Evolutionary conservation across 1,140 invertebrate species (phyloP).

Genomic region (Bemisia tabaci): DNA sequence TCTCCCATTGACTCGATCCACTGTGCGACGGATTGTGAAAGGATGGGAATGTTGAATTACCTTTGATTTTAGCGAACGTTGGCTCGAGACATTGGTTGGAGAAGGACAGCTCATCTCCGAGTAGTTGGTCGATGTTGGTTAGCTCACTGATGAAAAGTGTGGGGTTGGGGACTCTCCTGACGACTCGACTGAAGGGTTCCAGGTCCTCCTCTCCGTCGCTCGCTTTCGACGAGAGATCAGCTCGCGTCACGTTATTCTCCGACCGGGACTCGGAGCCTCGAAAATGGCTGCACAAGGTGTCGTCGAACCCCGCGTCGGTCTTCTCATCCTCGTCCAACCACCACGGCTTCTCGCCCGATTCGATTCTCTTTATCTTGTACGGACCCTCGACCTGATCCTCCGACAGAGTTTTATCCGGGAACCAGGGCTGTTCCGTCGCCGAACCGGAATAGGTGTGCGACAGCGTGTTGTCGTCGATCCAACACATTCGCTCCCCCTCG

Average conservation of each 20-base stretch:
- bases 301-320: not conserved
- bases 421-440: not conserved
- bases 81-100: too few relatives aligned
- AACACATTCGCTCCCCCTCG: not conserved
- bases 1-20: too few relatives aligned
- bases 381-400: not conserved
- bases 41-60: too few relatives aligned
- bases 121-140: constrained; percentile 68
- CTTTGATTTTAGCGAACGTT: not conserved
- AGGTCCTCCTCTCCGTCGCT: not conserved
- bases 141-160: constrained; percentile 56
- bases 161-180: not conserved
- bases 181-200: not conserved
- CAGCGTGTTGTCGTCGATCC: not conserved
- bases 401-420: not conserved
- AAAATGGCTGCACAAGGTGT: not conserved
- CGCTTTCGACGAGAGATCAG: not conserved
- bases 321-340: constrained; percentile 36
- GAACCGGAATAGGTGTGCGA: not conserved
- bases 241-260: not conserved
- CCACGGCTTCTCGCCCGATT: constrained; percentile 44
- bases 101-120: constrained; percentile 44
- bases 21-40: too few relatives aligned
- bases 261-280: not conserved
- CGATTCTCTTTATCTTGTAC: constrained; percentile 16